Evolutionary conservation across 2,888 invertebrate species (phyloP).

Genomic region (Drosophila macrothrix): DNA sequence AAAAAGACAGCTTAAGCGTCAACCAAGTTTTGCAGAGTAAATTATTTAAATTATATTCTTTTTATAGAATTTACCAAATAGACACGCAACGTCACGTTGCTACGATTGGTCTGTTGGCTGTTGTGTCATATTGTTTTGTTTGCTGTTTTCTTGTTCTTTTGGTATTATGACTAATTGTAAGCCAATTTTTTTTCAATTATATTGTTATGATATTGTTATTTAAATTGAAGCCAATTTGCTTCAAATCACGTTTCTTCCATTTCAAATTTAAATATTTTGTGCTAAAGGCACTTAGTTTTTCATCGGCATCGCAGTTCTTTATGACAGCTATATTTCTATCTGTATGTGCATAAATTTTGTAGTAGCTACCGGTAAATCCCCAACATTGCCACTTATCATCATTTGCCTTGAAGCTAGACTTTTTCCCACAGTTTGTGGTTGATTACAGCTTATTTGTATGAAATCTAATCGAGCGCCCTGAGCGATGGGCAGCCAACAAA

Average conservation of each 20-base stretch:
- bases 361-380: constrained; percentile 40
- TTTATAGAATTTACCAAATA: constrained; percentile 11
- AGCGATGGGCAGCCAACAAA: constrained; percentile 24
- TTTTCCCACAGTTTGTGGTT: constrained; percentile 60
- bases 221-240: constrained; percentile 3
- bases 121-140: neutral
- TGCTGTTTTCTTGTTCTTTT: neutral
- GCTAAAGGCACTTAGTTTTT: constrained; percentile 1
- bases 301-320: neutral
- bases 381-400: constrained; percentile 62
- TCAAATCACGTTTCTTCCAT: constrained; percentile 8
- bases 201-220: constrained; percentile 1
- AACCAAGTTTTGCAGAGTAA: neutral
- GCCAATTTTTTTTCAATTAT: neutral
- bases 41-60: constrained; percentile 1
- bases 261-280: neutral
- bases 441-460: constrained; percentile 57
- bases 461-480: constrained; percentile 20
- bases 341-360: neutral
- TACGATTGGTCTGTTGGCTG: neutral
- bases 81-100: neutral
- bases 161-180: neutral
- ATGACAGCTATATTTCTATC: neutral
- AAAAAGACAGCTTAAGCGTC: neutral
- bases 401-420: constrained; percentile 67